These are phyloP conservation scores for Cantharis lateralis DNA, from an alignment of 2,888 invertebrate genomes.

Conservation along the genomic window DNA sequence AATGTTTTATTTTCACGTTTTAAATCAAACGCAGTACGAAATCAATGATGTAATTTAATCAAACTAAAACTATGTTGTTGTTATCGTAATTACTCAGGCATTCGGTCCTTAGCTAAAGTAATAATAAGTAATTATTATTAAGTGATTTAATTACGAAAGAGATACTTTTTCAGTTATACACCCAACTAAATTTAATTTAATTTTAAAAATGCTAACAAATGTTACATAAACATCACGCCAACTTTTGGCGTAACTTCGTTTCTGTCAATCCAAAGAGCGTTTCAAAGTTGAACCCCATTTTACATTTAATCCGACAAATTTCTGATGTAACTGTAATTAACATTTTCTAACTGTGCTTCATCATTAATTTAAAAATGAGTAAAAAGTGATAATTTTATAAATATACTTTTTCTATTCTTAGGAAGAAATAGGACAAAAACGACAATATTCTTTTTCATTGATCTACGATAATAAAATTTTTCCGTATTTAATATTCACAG, in stretches of 20 bases:
- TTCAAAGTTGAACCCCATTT: neutral
- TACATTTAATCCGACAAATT: neutral
- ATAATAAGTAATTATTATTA: too few species aligned
- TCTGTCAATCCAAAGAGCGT: neutral
- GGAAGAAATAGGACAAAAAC: neutral
- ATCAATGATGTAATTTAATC: neutral
- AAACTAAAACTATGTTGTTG: neutral
- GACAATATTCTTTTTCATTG: too few species aligned
- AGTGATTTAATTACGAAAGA: neutral
- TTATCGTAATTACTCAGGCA: neutral
- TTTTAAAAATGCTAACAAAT: neutral
- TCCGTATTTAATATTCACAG: too few species aligned
- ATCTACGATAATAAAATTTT: too few species aligned
- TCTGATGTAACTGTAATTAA: neutral
- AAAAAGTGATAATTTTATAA: neutral
- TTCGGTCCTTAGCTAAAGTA: neutral
- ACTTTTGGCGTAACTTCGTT: neutral
- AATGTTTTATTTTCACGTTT: neutral
- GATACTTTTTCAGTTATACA: neutral
- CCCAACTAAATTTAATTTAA: neutral
- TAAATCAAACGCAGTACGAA: neutral
- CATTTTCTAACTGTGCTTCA: neutral
- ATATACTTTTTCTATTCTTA: neutral
- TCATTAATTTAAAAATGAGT: neutral
- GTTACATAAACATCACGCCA: neutral